Percentiles rank a stretch among this genome's conserved stretches.
Conservation (phyloP, 2,797 vertebrate species). For the Rhinatrema bivittatum region DNA sequence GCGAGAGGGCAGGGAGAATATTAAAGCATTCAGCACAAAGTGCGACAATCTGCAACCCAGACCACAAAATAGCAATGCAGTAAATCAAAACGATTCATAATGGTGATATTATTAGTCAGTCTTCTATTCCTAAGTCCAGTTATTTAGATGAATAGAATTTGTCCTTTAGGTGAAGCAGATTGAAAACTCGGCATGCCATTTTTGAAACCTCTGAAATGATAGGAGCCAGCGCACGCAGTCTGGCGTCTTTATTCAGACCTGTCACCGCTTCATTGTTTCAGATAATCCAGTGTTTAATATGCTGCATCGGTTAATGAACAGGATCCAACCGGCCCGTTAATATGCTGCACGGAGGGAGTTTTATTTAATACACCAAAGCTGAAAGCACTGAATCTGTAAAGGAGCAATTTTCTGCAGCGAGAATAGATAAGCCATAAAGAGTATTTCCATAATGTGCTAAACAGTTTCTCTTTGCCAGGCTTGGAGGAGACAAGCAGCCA, state of each 20-base stretch:
- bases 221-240: neutral
- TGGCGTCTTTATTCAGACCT: neutral
- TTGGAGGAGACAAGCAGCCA: too few species aligned
- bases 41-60: slow-evolving; percentile 30
- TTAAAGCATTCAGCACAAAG: slow-evolving; percentile 38
- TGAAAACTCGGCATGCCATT: slow-evolving; percentile 10
- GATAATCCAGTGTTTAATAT: neutral
- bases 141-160: slow-evolving; percentile 45
- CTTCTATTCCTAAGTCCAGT: slow-evolving; percentile 35
- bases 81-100: slow-evolving; percentile 46
- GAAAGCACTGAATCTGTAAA: neutral
- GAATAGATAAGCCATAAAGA: neutral
- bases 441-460: neutral
- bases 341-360: too few species aligned
- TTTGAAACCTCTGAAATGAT: too few species aligned
- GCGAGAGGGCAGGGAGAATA: slow-evolving; percentile 16
- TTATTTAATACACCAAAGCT: neutral
- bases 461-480: too few species aligned
- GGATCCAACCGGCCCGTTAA: too few species aligned
- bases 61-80: slow-evolving; percentile 18
- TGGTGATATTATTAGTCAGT: slow-evolving; percentile 41
- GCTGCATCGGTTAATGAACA: too few species aligned
- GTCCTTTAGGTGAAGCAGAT: slow-evolving; percentile 30
- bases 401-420: neutral
- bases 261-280: neutral